Conservation (phyloP, 2,797 vertebrate species). For the Jordanella pulchra region DNA sequence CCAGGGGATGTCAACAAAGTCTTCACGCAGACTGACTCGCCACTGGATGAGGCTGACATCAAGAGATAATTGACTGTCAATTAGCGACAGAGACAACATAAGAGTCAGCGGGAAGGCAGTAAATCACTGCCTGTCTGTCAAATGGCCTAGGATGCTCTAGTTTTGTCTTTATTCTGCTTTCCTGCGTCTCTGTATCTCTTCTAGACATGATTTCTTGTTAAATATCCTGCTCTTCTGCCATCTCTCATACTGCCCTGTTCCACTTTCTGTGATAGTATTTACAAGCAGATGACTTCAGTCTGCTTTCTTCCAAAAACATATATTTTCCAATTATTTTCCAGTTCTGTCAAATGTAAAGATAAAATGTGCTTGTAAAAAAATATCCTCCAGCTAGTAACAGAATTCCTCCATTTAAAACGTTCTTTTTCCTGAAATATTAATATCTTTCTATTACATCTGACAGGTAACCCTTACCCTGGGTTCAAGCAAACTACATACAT, state of each 20-base stretch:
- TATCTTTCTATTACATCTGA: constrained; percentile 23
- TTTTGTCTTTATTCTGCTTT: constrained; percentile 42
- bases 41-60: constrained; percentile 59
- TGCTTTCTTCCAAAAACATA: not conserved
- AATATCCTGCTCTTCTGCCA: constrained; percentile 13
- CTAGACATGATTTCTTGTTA: constrained; percentile 3
- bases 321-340: constrained; percentile 14
- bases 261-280: constrained; percentile 30
- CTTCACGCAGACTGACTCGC: constrained; percentile 37
- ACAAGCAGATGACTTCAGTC: constrained; percentile 1
- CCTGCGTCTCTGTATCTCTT: constrained; percentile 33
- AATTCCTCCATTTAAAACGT: constrained; percentile 31
- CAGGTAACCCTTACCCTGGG: constrained; percentile 7
- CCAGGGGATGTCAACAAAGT: constrained; percentile 61
- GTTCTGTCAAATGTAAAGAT: constrained; percentile 1
- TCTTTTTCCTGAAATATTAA: constrained; percentile 36
- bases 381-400: constrained; percentile 26
- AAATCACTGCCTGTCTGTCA: constrained; percentile 71
- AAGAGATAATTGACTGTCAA: constrained; percentile 76
- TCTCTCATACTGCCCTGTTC: constrained; percentile 5
- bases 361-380: constrained; percentile 7
- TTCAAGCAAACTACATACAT: too few relatives aligned
- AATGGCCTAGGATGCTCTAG: constrained; percentile 31
- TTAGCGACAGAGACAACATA: constrained; percentile 63
- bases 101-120: constrained; percentile 61